Conservation (phyloP, 1,140 invertebrate genomes). For the Trachymyrmex cornetzi region DNA sequence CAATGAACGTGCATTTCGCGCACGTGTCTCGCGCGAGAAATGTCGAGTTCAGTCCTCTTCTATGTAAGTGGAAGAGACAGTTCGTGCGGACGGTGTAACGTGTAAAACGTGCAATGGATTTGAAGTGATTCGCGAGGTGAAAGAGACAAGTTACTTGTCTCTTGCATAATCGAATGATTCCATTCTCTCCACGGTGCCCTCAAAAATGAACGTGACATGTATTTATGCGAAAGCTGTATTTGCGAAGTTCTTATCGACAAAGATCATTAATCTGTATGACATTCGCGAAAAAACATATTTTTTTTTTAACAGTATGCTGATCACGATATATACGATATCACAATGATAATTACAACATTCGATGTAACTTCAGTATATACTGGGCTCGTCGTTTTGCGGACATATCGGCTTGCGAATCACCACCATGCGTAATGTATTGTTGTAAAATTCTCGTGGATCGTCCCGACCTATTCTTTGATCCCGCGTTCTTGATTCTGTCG, state of each 20-base stretch:
- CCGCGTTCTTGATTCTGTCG: slow-evolving; percentile 22
- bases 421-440: slow-evolving; percentile 41
- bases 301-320: background rate
- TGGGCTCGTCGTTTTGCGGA: slow-evolving; percentile 77
- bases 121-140: slow-evolving; percentile 33
- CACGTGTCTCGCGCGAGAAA: slow-evolving; percentile 35
- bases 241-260: background rate
- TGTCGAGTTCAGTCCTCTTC: background rate
- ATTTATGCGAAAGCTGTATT: slow-evolving; percentile 19
- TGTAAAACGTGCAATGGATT: slow-evolving; percentile 36
- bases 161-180: slow-evolving; percentile 46
- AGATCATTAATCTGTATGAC: background rate
- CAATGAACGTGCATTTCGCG: slow-evolving; percentile 17
- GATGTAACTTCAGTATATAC: slow-evolving; percentile 77
- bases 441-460: slow-evolving; percentile 65
- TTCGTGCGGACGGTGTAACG: background rate
- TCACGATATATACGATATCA: background rate
- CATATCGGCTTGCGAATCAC: slow-evolving; percentile 77
- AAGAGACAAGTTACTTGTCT: slow-evolving; percentile 17
- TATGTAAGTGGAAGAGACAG: slow-evolving; percentile 28
- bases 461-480: slow-evolving; percentile 70
- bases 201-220: background rate
- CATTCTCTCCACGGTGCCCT: background rate
- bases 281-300: background rate
- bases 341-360: background rate